phyloP scores from a whole-genome alignment of 2,888 invertebrate genomes.

The Dicyrtoma fusca region DNA sequence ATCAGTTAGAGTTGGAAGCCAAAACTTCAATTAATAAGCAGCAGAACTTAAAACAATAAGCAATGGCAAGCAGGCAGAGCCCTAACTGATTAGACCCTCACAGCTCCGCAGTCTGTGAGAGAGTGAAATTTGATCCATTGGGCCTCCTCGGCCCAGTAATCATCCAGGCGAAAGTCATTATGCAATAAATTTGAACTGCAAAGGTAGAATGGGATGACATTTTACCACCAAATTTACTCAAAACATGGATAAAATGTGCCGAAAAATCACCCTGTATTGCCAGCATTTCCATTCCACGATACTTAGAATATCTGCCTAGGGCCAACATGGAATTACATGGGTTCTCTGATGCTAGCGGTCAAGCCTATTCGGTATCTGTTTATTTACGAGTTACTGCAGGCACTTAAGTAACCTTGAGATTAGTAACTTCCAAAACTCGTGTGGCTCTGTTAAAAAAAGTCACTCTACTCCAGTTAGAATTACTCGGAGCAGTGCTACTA shows the following conservation, averaged over 20 bases:
- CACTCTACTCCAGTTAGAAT: conserved; percentile 18
- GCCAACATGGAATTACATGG: conserved; percentile 7
- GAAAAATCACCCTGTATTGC: background rate
- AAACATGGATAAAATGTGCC: background rate
- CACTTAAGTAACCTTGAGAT: too few species aligned
- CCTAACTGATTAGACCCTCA: too few species aligned
- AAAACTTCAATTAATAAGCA: too few species aligned
- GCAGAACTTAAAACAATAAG: too few species aligned
- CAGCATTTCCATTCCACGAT: background rate
- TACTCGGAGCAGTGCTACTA: conserved; percentile 1
- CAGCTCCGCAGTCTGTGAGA: too few species aligned
- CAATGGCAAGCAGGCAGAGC: too few species aligned
- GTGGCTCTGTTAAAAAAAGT: background rate
- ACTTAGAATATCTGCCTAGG: background rate
- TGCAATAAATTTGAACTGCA: background rate
- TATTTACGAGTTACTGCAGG: too few species aligned
- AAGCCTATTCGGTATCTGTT: conserved; percentile 9
- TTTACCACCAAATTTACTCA: background rate
- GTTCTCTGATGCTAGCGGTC: conserved; percentile 16
- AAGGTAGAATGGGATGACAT: conserved; percentile 1
- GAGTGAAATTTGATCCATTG: conserved; percentile 4
- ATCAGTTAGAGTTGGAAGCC: too few species aligned
- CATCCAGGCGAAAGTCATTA: background rate
- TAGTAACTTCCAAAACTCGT: background rate
- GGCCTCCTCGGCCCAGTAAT: background rate